phyloP scores from a whole-genome alignment of 2,888 invertebrate genomes.

The Phengaris arion region DNA sequence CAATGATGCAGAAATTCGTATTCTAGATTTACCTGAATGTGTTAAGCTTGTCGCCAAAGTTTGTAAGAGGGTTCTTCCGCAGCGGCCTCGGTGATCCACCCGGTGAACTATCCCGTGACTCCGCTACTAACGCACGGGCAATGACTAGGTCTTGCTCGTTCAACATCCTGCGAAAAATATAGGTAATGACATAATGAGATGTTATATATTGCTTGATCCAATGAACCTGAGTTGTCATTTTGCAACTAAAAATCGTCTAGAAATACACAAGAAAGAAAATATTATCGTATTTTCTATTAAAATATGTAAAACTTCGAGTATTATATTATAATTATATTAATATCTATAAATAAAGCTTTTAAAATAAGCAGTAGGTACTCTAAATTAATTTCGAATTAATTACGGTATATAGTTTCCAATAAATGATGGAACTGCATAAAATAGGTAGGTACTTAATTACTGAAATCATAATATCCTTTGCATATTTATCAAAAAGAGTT shows the following conservation, averaged over 20 bases:
- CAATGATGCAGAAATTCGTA: background rate
- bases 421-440: background rate
- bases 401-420: background rate
- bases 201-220: too few relatives aligned
- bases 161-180: slow-evolving; percentile 65
- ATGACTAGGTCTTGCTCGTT: slow-evolving; percentile 86
- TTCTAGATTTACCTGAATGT: slow-evolving; percentile 80
- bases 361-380: too few relatives aligned
- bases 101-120: slow-evolving; percentile 78
- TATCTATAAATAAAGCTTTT: too few relatives aligned
- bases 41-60: slow-evolving; percentile 83
- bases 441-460: background rate
- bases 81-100: slow-evolving; percentile 81
- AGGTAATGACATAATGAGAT: background rate
- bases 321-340: too few relatives aligned
- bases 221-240: too few relatives aligned
- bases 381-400: too few relatives aligned
- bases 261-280: too few relatives aligned
- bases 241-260: too few relatives aligned
- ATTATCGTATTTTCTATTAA: too few relatives aligned
- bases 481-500: background rate
- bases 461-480: background rate
- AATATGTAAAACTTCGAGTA: too few relatives aligned
- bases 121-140: slow-evolving; percentile 85
- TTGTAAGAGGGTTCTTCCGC: slow-evolving; percentile 81